Base-by-base conservation (phyloP, 2,797 vertebrate species). In the Amphiprion clarkii region DNA sequence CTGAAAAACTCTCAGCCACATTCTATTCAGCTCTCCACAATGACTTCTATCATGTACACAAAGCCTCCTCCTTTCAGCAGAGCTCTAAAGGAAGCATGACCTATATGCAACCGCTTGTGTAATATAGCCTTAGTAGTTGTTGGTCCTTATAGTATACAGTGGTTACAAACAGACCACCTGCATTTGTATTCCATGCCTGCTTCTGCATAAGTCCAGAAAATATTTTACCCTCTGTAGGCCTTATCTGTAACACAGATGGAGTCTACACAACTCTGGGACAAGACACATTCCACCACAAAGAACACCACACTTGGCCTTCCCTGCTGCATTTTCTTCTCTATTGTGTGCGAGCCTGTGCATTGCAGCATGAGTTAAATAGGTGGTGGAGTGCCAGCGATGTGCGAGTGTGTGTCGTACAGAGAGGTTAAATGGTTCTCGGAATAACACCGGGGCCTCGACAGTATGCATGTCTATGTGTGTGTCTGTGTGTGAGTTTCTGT, bases 361-460 rank as follows among this genome's bases (percentile, higher is more conserved):
- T 64, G 79, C 68, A 79, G 76, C 65, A 68, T 73, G 44, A 88
- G 78, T 80, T 92, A 90, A 92, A 88, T 86, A 74, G 85, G 78
- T 84, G 88, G 84, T 72, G 49, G 84, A 79, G 79, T 73, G 76
- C 70, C 77, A 76, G 84, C 79, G 58, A 76, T 71, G 82, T 86
- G 86, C 87, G 82, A 58, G 75, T 67, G 82, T 87, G 86, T 88
- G 83, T 89, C 83, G 79, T 83, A 81, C 78, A 84, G 78, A 51
- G 79, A 84, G 87, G 87, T 88, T 89, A 87, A 90, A 87, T 73
- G 83, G 70, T 85, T 87, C 39, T 65, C 74, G 58, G 72, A 81
- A 68, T 62, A 81, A 71, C 78, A 79, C 76, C 68, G 51, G 49
- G 17, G 73, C 58, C 78, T 46, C 1, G 70, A 65, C 67, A 25